These are phyloP conservation scores for Coptotermes formosanus DNA, from an alignment of 1,140 invertebrate species.

Conservation along the genomic window DNA sequence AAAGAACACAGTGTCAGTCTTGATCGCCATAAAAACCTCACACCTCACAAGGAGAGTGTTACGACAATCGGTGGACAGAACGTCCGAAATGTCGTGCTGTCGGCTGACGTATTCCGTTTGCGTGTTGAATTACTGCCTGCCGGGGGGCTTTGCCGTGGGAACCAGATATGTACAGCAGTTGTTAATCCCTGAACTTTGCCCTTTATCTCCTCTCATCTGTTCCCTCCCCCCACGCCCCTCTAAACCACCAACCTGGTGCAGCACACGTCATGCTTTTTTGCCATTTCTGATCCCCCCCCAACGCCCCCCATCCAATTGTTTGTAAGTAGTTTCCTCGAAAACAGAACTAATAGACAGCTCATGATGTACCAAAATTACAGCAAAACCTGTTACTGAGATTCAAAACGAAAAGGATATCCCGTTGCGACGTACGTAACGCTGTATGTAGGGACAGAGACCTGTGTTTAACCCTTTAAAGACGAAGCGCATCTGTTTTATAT, in stretches of 20 bases:
- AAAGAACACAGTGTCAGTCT: too few relatives aligned
- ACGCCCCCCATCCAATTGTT: background rate
- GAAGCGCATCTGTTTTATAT: too few relatives aligned
- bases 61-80: too few relatives aligned
- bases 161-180: background rate
- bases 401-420: too few relatives aligned
- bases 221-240: background rate
- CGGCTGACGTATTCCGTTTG: background rate
- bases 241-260: too few relatives aligned
- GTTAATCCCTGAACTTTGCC: constrained; percentile 18
- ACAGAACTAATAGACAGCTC: background rate
- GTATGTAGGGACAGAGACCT: too few relatives aligned
- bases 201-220: background rate
- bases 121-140: background rate
- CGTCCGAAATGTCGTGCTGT: background rate
- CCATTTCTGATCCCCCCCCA: too few relatives aligned
- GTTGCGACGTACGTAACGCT: too few relatives aligned
- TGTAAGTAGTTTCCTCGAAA: background rate
- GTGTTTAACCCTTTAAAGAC: too few relatives aligned
- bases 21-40: too few relatives aligned
- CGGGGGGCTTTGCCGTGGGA: background rate
- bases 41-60: too few relatives aligned
- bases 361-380: background rate
- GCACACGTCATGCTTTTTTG: background rate
- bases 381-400: background rate